Evolutionary conservation across 37 sponge, comb jelly and placozoan species (phyloP).

Genomic region (Aplysina aerophoba): DNA sequence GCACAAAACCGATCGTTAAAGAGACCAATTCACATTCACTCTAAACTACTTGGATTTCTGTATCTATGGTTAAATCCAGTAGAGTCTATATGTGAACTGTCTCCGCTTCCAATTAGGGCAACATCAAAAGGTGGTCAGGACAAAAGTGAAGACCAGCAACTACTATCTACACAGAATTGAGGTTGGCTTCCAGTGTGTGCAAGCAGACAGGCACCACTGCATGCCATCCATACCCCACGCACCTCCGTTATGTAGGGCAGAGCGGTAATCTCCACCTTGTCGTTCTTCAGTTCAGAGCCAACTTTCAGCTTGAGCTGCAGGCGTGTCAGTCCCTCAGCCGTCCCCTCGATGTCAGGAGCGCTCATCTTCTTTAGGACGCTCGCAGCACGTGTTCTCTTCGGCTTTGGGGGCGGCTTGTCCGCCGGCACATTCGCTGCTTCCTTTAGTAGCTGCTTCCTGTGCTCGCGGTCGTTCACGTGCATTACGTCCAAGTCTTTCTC

Average conservation of each 20-base stretch:
- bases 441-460: constrained; percentile 47
- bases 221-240: neutral
- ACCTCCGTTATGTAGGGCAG: constrained; percentile 55
- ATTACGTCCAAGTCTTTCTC: constrained; percentile 78
- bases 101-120: too few species aligned
- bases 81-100: too few species aligned
- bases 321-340: constrained; percentile 28
- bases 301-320: constrained; percentile 77
- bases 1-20: too few species aligned
- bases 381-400: neutral
- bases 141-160: too few species aligned
- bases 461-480: constrained; percentile 43
- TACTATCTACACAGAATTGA: too few species aligned
- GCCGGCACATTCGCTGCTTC: constrained; percentile 5
- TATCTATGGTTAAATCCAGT: too few species aligned
- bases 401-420: neutral
- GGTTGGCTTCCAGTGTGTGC: too few species aligned
- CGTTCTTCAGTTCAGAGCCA: constrained; percentile 47
- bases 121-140: too few species aligned
- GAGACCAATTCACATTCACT: too few species aligned
- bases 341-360: constrained; percentile 13
- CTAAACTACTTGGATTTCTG: too few species aligned
- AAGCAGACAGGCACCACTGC: too few species aligned
- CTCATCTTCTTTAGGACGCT: neutral
- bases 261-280: constrained; percentile 54